These are phyloP conservation scores for Xylota sylvarum DNA, from an alignment of 2,888 invertebrate genomes.

Conservation along the genomic window DNA sequence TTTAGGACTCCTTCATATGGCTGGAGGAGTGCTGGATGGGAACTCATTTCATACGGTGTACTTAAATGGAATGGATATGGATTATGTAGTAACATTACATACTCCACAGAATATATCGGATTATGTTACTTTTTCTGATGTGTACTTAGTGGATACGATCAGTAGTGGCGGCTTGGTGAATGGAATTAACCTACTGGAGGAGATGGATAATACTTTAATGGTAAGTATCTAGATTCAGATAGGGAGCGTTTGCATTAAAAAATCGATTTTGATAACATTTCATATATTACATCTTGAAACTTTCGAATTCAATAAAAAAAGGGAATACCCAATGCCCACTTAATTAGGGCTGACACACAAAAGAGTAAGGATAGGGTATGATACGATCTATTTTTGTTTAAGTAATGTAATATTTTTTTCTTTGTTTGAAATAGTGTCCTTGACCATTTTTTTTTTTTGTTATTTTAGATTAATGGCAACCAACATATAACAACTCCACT, in stretches of 20 bases:
- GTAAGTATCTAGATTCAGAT: too few species aligned
- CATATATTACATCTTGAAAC: too few species aligned
- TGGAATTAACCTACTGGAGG: slow-evolving; percentile 83
- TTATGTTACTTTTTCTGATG: slow-evolving; percentile 82
- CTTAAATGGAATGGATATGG: slow-evolving; percentile 85
- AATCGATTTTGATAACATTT: too few species aligned
- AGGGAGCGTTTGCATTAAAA: too few species aligned
- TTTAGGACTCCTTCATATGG: slow-evolving; percentile 84
- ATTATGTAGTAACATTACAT: slow-evolving; percentile 85
- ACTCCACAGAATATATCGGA: slow-evolving; percentile 84
- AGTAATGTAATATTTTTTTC: too few species aligned
- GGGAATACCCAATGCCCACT: too few species aligned
- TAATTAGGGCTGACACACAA: too few species aligned
- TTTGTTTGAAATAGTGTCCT: too few species aligned
- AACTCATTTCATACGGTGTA: slow-evolving; percentile 83
- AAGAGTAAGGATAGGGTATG: too few species aligned
- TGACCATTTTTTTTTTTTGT: not conserved
- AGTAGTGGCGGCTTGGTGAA: slow-evolving; percentile 83
- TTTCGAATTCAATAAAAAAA: too few species aligned
- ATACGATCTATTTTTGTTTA: too few species aligned
- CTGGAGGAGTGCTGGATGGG: slow-evolving; percentile 84
- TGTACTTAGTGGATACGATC: slow-evolving; percentile 81
- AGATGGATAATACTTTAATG: slow-evolving; percentile 86
- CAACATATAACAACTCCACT: slow-evolving; percentile 85
- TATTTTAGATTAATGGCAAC: slow-evolving; percentile 79